Percentiles rank a stretch among this genome's conserved stretches.
These are phyloP conservation scores for Semaprochilodus insignis DNA, from an alignment of 2,797 vertebrate genomes.

Conservation along the genomic window DNA sequence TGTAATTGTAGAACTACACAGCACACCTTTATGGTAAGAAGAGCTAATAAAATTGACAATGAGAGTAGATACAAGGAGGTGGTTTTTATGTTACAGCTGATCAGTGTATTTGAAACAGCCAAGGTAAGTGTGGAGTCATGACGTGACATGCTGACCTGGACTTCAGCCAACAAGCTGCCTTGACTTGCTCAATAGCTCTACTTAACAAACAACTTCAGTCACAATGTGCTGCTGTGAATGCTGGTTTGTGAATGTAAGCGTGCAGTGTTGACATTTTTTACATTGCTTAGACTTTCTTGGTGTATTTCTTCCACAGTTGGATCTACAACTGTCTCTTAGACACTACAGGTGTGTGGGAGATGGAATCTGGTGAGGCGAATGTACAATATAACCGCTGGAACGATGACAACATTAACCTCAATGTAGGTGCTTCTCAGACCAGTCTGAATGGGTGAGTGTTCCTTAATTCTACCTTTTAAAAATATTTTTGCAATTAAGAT, in stretches of 20 bases:
- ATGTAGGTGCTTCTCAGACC: slow-evolving; percentile 62
- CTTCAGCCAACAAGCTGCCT: slow-evolving; percentile 30
- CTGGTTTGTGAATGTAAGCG: not conserved
- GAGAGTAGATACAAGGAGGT: too few species aligned
- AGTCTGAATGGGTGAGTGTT: slow-evolving; percentile 71
- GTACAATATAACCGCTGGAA: slow-evolving; percentile 83
- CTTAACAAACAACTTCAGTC: slow-evolving; percentile 20
- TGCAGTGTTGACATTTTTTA: not conserved
- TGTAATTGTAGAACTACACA: too few species aligned
- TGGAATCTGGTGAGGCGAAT: slow-evolving; percentile 63
- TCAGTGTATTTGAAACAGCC: not conserved
- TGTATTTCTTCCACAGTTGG: slow-evolving; percentile 13
- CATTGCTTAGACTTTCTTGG: not conserved
- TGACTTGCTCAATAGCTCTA: slow-evolving; percentile 40
- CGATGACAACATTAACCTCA: slow-evolving; percentile 79
- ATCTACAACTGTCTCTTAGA: not conserved
- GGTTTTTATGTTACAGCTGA: too few species aligned
- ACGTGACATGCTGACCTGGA: slow-evolving; percentile 32
- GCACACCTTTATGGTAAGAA: too few species aligned
- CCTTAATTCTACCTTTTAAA: not conserved
- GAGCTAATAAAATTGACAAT: too few species aligned
- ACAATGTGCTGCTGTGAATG: slow-evolving; percentile 3
- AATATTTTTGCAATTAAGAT: not conserved
- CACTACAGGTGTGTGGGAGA: slow-evolving; percentile 37
- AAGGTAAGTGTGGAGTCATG: slow-evolving; percentile 22